A percentile compares a stretch with the other conserved stretches of the same genome.
Evolutionary conservation across 2,888 invertebrate species (phyloP).

Genomic region (Cristatella mucedo): DNA sequence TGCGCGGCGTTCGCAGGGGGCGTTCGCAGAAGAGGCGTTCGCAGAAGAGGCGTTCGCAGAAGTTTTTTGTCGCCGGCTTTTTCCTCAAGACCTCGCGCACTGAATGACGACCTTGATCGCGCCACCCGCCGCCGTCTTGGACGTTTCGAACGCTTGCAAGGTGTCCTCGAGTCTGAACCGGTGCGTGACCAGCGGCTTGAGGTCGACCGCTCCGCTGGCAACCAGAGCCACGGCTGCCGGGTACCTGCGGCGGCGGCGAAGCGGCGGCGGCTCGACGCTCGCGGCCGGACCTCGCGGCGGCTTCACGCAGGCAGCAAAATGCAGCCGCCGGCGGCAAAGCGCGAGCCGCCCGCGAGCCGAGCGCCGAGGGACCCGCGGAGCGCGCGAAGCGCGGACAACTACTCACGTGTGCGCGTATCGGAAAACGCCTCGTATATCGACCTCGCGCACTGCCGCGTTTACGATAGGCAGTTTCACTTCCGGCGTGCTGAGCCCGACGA

Average conservation of each 20-base stretch:
- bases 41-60: too few species aligned
- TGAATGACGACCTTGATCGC: slow-evolving; percentile 80
- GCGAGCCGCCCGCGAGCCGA: too few species aligned
- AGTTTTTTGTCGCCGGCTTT: too few species aligned
- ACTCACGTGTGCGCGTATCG: slow-evolving; percentile 51
- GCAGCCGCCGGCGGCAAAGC: too few species aligned
- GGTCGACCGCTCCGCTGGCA: slow-evolving; percentile 28
- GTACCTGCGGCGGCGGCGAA: slow-evolving; percentile 31
- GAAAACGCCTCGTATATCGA: slow-evolving; percentile 82
- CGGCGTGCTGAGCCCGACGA: slow-evolving; percentile 70
- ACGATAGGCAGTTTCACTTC: slow-evolving; percentile 67
- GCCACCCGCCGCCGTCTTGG: slow-evolving; percentile 60
- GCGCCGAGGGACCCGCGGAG: too few species aligned
- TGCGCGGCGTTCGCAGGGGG: too few species aligned
- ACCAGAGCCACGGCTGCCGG: slow-evolving; percentile 31
- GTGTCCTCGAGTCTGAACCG: slow-evolving; percentile 40
- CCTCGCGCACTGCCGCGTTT: slow-evolving; percentile 62
- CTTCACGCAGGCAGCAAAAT: too few species aligned
- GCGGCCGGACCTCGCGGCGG: too few species aligned
- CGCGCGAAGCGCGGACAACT: too few species aligned
- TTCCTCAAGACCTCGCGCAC: slow-evolving; percentile 27
- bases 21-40: too few species aligned
- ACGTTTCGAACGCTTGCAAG: slow-evolving; percentile 63
- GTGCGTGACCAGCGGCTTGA: slow-evolving; percentile 29
- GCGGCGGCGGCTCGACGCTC: too few species aligned